Evolutionary conservation across 2,113 vertebrate genomes (phyloP).

Genomic region (Cisticola juncidis): DNA sequence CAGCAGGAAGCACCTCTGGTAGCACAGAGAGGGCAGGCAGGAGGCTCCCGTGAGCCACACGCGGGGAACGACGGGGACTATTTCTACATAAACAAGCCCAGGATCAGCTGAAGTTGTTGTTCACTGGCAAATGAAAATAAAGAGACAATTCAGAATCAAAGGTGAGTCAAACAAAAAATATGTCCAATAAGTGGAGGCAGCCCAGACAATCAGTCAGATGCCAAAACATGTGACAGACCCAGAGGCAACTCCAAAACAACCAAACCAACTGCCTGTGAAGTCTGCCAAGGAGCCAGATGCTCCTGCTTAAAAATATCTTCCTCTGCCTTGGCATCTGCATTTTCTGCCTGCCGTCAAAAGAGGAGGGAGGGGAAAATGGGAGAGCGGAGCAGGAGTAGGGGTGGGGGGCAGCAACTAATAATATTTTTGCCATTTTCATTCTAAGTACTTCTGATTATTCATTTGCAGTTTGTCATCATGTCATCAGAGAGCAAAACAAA

Average conservation of each 20-base stretch:
- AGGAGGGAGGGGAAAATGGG: constrained; percentile 49
- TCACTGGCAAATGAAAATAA: constrained; percentile 57
- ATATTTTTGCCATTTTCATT: constrained; percentile 62
- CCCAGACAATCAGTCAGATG: constrained; percentile 74
- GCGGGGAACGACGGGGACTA: not conserved
- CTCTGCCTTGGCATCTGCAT: constrained; percentile 77
- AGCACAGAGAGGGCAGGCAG: constrained; percentile 10
- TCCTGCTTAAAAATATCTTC: constrained; percentile 83
- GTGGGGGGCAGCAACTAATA: constrained; percentile 24
- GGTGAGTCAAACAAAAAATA: constrained; percentile 72
- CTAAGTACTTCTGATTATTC: constrained; percentile 45
- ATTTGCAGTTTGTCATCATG: constrained; percentile 57
- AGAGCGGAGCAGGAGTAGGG: not conserved
- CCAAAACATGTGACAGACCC: constrained; percentile 80
- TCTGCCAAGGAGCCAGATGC: constrained; percentile 84
- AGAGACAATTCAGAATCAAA: constrained; percentile 66
- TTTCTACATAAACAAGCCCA: constrained; percentile 48
- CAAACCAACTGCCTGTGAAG: constrained; percentile 74
- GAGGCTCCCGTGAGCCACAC: constrained; percentile 18
- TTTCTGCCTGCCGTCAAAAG: constrained; percentile 65
- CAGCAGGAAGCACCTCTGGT: not conserved
- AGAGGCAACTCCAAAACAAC: constrained; percentile 79
- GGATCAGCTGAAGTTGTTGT: constrained; percentile 37
- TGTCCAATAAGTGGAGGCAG: constrained; percentile 67
- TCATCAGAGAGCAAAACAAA: constrained; percentile 47